Percentiles rank a stretch among this genome's conserved stretches.
Conservation (phyloP, 2,797 vertebrate genomes). For the Naso thynnoides region DNA sequence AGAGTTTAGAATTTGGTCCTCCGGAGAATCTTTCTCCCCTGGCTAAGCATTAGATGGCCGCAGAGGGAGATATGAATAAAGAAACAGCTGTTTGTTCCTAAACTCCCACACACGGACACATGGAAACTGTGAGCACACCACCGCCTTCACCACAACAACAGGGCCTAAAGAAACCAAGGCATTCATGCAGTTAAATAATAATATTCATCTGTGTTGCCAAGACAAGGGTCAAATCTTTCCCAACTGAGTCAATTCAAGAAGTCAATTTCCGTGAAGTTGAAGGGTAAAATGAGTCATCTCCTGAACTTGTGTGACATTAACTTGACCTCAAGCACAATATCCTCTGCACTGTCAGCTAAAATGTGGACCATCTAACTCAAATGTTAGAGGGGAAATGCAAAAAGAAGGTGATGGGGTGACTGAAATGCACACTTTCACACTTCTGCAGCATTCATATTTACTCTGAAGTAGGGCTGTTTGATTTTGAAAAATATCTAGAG, state of each 20-base stretch:
- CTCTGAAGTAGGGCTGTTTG: background rate
- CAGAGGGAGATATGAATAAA: slow-evolving; percentile 61
- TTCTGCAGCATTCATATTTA: slow-evolving; percentile 15
- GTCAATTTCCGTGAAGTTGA: slow-evolving; percentile 7
- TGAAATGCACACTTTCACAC: background rate
- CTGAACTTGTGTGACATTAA: slow-evolving; percentile 16
- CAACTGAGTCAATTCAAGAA: slow-evolving; percentile 30
- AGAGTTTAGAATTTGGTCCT: background rate
- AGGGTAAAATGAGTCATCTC: slow-evolving; percentile 30
- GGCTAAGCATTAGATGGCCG: slow-evolving; percentile 43
- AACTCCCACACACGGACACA: slow-evolving; percentile 76
- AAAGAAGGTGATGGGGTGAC: slow-evolving; percentile 34
- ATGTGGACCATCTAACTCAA: background rate
- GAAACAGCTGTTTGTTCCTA: slow-evolving; percentile 73
- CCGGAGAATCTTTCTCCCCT: slow-evolving; percentile 39
- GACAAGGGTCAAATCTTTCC: slow-evolving; percentile 28
- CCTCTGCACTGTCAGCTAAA: background rate
- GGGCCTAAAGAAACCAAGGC: slow-evolving; percentile 47
- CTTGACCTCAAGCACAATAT: slow-evolving; percentile 1
- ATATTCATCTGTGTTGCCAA: slow-evolving; percentile 30
- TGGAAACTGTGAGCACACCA: slow-evolving; percentile 80
- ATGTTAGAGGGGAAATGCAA: slow-evolving; percentile 13
- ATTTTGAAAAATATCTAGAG: no score
- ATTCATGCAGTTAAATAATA: slow-evolving; percentile 46
- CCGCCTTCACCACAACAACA: slow-evolving; percentile 60